Evolutionary conservation across 2,797 vertebrate species (phyloP).

Genomic region (Rallus crepitans): DNA sequence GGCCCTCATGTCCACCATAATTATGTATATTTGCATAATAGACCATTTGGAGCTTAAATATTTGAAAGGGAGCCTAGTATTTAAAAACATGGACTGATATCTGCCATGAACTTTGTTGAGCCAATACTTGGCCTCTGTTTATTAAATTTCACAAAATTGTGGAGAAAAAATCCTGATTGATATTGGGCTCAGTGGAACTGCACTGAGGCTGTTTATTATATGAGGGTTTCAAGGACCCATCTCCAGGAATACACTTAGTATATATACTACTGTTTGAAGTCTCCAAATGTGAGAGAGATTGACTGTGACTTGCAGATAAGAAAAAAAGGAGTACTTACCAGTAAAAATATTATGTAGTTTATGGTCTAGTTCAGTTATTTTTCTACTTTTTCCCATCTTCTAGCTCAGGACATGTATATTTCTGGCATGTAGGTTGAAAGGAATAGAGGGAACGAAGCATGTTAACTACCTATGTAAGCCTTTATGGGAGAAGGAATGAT

Average conservation of each 20-base stretch:
- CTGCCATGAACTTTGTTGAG: neutral
- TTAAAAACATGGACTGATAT: neutral
- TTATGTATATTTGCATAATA: neutral
- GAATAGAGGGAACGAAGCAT: neutral
- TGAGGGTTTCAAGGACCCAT: neutral
- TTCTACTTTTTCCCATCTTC: neutral
- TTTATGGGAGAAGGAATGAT: neutral
- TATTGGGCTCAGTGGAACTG: neutral
- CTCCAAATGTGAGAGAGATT: neutral
- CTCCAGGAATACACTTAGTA: neutral
- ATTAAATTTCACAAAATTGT: neutral
- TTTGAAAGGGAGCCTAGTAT: neutral
- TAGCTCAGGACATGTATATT: neutral
- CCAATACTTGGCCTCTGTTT: neutral
- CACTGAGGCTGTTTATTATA: neutral
- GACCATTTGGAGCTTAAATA: neutral
- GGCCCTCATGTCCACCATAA: neutral
- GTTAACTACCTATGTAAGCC: neutral
- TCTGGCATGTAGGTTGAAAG: neutral
- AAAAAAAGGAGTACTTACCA: neutral
- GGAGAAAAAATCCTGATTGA: neutral
- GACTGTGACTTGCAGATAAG: neutral
- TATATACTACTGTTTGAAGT: neutral
- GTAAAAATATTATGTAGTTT: neutral
- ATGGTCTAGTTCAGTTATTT: neutral